Evolutionary conservation across 2,888 invertebrate species (phyloP).

Genomic region (Epicampocera succincta): DNA sequence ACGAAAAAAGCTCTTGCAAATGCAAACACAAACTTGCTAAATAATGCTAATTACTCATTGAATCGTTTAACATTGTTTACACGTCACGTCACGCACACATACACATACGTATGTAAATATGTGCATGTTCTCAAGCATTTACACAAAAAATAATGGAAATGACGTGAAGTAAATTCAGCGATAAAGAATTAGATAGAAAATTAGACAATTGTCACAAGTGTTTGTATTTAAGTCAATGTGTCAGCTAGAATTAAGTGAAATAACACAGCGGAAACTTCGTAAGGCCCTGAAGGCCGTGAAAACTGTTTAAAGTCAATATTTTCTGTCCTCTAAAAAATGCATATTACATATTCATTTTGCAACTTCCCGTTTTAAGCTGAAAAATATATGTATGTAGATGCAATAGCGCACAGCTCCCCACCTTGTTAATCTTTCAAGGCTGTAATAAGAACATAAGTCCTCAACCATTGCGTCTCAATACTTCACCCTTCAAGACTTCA

Average conservation of each 20-base stretch:
- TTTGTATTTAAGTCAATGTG: slow-evolving; percentile 67
- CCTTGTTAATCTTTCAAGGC: too few relatives aligned
- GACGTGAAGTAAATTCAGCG: slow-evolving; percentile 24
- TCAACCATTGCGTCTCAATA: too few relatives aligned
- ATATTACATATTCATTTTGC: too few relatives aligned
- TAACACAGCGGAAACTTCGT: too few relatives aligned
- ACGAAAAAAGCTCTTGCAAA: slow-evolving; percentile 48
- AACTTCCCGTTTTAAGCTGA: too few relatives aligned
- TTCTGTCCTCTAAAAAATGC: too few relatives aligned
- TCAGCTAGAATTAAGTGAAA: slow-evolving; percentile 47
- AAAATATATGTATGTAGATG: too few relatives aligned
- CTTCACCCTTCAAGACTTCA: too few relatives aligned
- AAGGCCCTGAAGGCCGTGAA: too few relatives aligned
- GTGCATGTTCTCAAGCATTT: neutral
- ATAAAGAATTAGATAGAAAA: slow-evolving; percentile 31
- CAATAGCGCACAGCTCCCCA: too few relatives aligned
- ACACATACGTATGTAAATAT: neutral
- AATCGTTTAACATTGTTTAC: slow-evolving; percentile 62
- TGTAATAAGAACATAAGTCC: too few relatives aligned
- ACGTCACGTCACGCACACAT: slow-evolving; percentile 1
- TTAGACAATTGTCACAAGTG: slow-evolving; percentile 14
- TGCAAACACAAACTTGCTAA: slow-evolving; percentile 55
- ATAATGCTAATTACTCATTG: slow-evolving; percentile 70
- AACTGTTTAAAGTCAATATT: too few relatives aligned
- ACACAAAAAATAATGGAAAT: slow-evolving; percentile 36